A percentile compares a stretch with the other conserved stretches of the same genome.
Evolutionary conservation across 2,888 invertebrate species (phyloP).

Genomic region (Physocephala rufipes): DNA sequence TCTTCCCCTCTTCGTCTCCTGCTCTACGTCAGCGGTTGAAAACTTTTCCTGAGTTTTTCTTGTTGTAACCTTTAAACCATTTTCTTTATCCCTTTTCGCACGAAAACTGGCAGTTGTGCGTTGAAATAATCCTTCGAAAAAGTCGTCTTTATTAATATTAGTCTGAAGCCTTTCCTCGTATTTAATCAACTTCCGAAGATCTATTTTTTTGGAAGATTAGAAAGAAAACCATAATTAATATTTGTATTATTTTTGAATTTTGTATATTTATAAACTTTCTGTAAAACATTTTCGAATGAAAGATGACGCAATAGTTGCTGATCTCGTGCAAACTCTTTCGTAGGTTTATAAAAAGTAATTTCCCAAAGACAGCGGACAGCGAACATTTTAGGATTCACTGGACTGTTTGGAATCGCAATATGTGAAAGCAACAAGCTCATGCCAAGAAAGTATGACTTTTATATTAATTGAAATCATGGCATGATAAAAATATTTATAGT

Average conservation of each 20-base stretch:
- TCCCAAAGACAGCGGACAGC: too few relatives aligned
- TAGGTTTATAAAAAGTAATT: too few relatives aligned
- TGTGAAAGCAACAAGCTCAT: too few relatives aligned
- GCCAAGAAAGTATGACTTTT: too few relatives aligned
- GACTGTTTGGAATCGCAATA: too few relatives aligned
- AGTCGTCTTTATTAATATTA: conserved; percentile 50
- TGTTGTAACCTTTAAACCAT: conserved; percentile 25
- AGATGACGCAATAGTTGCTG: not conserved
- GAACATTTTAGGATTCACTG: too few relatives aligned
- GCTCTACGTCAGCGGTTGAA: not conserved
- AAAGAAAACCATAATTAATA: conserved; percentile 15
- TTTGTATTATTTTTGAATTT: conserved; percentile 42
- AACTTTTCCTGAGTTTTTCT: not conserved
- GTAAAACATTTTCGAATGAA: too few relatives aligned
- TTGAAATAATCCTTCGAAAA: conserved; percentile 61
- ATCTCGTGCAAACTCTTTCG: too few relatives aligned
- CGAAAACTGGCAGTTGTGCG: conserved; percentile 64
- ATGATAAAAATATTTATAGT: too few relatives aligned
- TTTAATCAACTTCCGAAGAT: conserved; percentile 63
- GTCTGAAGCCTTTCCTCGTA: conserved; percentile 60
- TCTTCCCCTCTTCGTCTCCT: not conserved
- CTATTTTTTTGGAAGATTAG: conserved; percentile 47
- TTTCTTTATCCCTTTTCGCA: conserved; percentile 61
- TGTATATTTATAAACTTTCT: conserved; percentile 11
- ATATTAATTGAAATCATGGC: too few relatives aligned